phyloP scores from a whole-genome alignment of 2,113 vertebrate genomes.

The Gobius niger region DNA sequence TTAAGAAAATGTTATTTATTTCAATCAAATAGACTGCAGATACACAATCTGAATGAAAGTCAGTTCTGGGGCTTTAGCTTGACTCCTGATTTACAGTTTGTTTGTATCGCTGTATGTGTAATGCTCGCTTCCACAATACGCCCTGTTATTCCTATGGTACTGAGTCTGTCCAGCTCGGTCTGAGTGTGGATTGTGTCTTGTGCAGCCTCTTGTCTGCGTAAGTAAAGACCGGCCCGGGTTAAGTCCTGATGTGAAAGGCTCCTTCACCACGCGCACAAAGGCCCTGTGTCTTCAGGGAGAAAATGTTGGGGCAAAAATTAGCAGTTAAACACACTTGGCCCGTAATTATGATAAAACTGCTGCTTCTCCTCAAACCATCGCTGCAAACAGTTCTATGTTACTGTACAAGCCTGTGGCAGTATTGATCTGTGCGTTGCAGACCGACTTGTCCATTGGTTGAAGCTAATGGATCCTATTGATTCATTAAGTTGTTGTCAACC shows the following conservation, averaged over 20 bases:
- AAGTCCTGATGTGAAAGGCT: slow-evolving; percentile 63
- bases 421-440: slow-evolving; percentile 21
- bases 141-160: slow-evolving; percentile 15
- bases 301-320: slow-evolving; percentile 44
- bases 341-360: slow-evolving; percentile 39
- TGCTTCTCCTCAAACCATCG: slow-evolving; percentile 28
- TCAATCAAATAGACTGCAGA: no score
- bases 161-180: slow-evolving; percentile 28
- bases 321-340: slow-evolving; percentile 44
- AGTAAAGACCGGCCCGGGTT: slow-evolving; percentile 55
- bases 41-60: no score
- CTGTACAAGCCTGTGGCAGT: background rate
- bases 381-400: slow-evolving; percentile 30
- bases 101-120: background rate
- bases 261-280: slow-evolving; percentile 66
- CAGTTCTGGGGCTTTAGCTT: no score
- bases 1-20: no score
- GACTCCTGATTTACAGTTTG: background rate
- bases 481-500: slow-evolving; percentile 12
- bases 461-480: slow-evolving; percentile 40
- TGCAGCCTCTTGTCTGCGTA: slow-evolving; percentile 52
- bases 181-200: slow-evolving; percentile 54
- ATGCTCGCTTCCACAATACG: slow-evolving; percentile 15
- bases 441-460: slow-evolving; percentile 36
- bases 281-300: slow-evolving; percentile 57